Evolutionary conservation across 2,888 invertebrate species (phyloP), one percentile per base, ranked within the genome.

Genomic region (Brachyptera risi): DNA sequence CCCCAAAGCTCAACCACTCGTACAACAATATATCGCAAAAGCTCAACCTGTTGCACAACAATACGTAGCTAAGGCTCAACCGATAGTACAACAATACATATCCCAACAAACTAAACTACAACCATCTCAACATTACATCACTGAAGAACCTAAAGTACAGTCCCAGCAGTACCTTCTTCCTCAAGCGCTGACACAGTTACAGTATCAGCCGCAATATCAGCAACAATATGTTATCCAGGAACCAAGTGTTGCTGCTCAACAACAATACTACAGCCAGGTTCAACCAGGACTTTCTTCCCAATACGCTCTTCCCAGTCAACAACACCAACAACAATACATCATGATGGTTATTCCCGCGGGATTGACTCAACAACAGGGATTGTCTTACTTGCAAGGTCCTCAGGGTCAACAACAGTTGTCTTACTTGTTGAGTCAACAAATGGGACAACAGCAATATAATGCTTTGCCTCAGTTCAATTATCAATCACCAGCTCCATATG

Each of bases 291-390:
- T 7, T 31, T 5, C 31, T 11, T 5, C 31, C 31, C 5, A 31
- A 5, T 31, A 31, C 11, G 7, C 11, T 5, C 5, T 31, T 11
- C 19, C 47, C 13, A 13, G 21, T 21, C 21, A 17, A 5, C 21
- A 21, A 17, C 47, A 47, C n/a, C 3, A 21, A n/a, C 47, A 47
- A 24, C 47, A 21, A 2, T 24, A 24, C 47, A 47, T 47, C 47
- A 47, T 47, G 47, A 47, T 47, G 47, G 47, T 47, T 13, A 21
- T 47, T 47, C 47, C 47, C 11, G 21, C 47, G 3, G 47, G 47
- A 9, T 17, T 47, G 2, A 47, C 47, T 1, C 47, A 47, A 9
- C 47, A 47, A 24, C 47, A 47, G 23, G 47, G 47, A 21, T 21
- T 47, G 5, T 21, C 47, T 21, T 47, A 47, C 24, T 24, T 47